A percentile compares a stretch with the other conserved stretches of the same genome.
Evolutionary conservation across 2,888 invertebrate genomes (phyloP).

Genomic region (Pseudococcus jackbeardsleyi): DNA sequence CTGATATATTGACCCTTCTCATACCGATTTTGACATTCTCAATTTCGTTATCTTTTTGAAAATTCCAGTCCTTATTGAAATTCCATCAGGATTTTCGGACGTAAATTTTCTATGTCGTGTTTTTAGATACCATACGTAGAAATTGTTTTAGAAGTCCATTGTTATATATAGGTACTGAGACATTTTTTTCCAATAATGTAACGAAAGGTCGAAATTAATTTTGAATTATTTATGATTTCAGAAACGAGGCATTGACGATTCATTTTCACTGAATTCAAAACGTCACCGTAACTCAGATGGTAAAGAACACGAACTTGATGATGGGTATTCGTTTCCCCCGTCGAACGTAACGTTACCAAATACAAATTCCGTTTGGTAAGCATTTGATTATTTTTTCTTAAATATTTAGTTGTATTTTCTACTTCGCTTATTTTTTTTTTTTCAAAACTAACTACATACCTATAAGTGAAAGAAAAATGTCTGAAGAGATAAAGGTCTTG

Average conservation of each 20-base stretch:
- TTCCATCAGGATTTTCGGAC: too few relatives aligned
- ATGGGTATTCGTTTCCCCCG: slow-evolving; percentile 50
- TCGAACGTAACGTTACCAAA: slow-evolving; percentile 39
- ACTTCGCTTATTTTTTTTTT: not conserved
- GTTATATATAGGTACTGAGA: not conserved
- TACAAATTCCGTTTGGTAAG: slow-evolving; percentile 56
- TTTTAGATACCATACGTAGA: too few relatives aligned
- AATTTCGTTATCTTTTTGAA: too few relatives aligned
- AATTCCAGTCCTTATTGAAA: too few relatives aligned
- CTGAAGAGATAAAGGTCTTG: not conserved
- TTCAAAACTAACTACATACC: too few relatives aligned
- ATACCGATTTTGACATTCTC: too few relatives aligned
- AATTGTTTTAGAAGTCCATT: too few relatives aligned
- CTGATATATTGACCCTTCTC: too few relatives aligned
- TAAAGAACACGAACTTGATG: slow-evolving; percentile 48
- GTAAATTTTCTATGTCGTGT: too few relatives aligned
- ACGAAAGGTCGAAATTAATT: too few relatives aligned
- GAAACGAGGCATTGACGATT: slow-evolving; percentile 46
- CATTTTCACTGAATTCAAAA: slow-evolving; percentile 20
- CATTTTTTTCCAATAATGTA: too few relatives aligned
- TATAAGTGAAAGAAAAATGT: not conserved
- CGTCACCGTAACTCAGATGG: slow-evolving; percentile 39
- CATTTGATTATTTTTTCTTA: not conserved
- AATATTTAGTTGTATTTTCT: not conserved
- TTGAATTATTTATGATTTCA: slow-evolving; percentile 27